phyloP scores from a whole-genome alignment of 1,140 invertebrate species.

The Drosophila dunni region DNA sequence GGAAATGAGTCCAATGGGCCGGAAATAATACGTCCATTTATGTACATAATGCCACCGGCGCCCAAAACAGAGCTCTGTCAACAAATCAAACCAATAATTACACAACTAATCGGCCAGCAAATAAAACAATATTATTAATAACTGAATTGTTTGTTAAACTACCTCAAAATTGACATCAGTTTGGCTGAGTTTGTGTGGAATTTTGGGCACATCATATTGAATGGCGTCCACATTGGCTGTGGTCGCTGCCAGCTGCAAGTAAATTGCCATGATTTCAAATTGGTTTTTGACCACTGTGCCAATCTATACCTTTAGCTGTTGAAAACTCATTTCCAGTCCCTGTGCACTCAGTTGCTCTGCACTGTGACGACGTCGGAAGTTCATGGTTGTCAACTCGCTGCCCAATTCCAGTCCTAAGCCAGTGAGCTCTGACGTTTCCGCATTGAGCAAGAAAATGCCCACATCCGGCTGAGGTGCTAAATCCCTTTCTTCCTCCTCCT shows the following conservation, averaged over 20 bases:
- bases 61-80: slow-evolving; percentile 78
- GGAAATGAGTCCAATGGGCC: slow-evolving; percentile 78
- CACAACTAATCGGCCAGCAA: neutral
- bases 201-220: slow-evolving; percentile 80
- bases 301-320: slow-evolving; percentile 57
- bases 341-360: slow-evolving; percentile 75
- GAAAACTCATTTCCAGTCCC: slow-evolving; percentile 50
- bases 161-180: slow-evolving; percentile 80
- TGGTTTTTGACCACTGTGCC: neutral
- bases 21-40: slow-evolving; percentile 82
- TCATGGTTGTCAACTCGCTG: neutral
- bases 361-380: slow-evolving; percentile 64
- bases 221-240: slow-evolving; percentile 37
- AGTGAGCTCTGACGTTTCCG: slow-evolving; percentile 30
- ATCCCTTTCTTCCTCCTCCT: neutral
- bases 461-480: slow-evolving; percentile 25
- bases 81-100: slow-evolving; percentile 26
- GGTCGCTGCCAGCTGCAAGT: slow-evolving; percentile 32
- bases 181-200: slow-evolving; percentile 69
- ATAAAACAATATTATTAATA: slow-evolving; percentile 6
- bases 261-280: slow-evolving; percentile 4
- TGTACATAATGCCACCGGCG: slow-evolving; percentile 81
- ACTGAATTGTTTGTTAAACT: slow-evolving; percentile 31
- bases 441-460: slow-evolving; percentile 43
- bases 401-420: neutral